These are phyloP conservation scores for Scaptomyza reducta DNA, from an alignment of 2,888 invertebrate genomes.

Conservation along the genomic window DNA sequence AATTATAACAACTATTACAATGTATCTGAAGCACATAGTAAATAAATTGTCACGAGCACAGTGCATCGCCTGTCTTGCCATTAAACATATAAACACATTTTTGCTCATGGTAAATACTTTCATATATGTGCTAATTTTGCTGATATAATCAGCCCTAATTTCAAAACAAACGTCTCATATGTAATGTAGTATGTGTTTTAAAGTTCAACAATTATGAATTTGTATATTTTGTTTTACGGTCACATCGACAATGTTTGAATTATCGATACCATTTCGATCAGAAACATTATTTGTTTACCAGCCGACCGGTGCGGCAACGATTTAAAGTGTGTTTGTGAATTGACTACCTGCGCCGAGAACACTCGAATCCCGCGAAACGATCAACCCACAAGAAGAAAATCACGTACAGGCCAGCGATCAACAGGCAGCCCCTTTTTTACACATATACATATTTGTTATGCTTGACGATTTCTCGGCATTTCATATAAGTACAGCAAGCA, in stretches of 20 bases:
- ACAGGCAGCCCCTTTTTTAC: conserved; percentile 14
- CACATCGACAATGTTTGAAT: conserved; percentile 16
- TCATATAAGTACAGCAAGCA: conserved; percentile 42
- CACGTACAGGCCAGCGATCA: conserved; percentile 14
- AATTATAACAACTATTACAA: conserved; percentile 83
- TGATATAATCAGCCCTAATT: too few species aligned
- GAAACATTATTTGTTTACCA: conserved; percentile 50
- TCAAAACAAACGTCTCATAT: too few species aligned
- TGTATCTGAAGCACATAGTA: conserved; percentile 32
- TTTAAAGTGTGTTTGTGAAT: conserved; percentile 11
- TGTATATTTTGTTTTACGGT: conserved; percentile 11
- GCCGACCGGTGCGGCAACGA: conserved; percentile 58
- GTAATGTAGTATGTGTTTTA: too few species aligned
- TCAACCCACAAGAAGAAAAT: conserved; percentile 2
- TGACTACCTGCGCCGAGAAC: conserved; percentile 36
- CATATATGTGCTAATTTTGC: too few species aligned
- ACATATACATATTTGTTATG: conserved; percentile 46
- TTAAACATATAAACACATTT: not conserved
- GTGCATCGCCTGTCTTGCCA: not conserved
- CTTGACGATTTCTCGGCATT: conserved; percentile 45
- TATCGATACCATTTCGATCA: conserved; percentile 44
- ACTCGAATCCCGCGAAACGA: conserved; percentile 19
- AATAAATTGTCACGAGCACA: not conserved
- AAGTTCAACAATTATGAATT: not conserved
- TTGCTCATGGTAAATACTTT: too few species aligned